Base-by-base conservation (phyloP, 2,113 vertebrate genomes). In the Cricetomys ansorgei region DNA sequence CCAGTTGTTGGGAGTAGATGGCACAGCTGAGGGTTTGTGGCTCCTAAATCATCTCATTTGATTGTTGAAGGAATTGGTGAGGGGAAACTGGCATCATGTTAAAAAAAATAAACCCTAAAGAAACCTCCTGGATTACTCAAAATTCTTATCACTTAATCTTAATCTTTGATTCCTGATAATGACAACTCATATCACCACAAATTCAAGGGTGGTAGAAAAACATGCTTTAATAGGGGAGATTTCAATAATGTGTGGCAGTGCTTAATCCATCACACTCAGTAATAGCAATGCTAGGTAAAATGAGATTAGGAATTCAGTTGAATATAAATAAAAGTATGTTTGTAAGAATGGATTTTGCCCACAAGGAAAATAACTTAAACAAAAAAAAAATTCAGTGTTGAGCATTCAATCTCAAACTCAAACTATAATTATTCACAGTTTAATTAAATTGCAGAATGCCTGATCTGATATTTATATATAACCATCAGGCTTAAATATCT, bases 401-500 rank as follows among this genome's bases (percentile, higher is more conserved):
- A 87, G 69, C 29, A 13, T 70, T 62, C 91, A 89, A 72, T 83
- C 16, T 5, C 8, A 91, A 64, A 57, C 8, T 21, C 12, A 91
- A 57, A 83, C 17, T 59, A 88, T 84, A 83, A 55, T 93, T 91
- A 86, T 77, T 87, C 9, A 62, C 70, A 48, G 48, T 34, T 81
- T 92, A 95, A 84, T 75, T 91, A 29, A 3, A 25, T 88, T 95
- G 23, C 10, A 70, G 59, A 92, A 87, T 87, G 45, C 1, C n/a
- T 90, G 43, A 53, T 80, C 40, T 73, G 31, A 88, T 77, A 34
- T 87, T 94, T 81, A 89, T 64, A 92, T 29, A 77, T 62, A 91
- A 4, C n/a, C 70, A 7, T 89, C 13, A 73, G n/a, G 91, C 79
- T 67, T 95, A 76, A 83, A 95, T 81, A 95, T 69, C 67, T 34